A percentile compares a stretch with the other conserved stretches of the same genome.
Evolutionary conservation across 2,888 invertebrate species (phyloP).

Genomic region (Copidosoma aretas): DNA sequence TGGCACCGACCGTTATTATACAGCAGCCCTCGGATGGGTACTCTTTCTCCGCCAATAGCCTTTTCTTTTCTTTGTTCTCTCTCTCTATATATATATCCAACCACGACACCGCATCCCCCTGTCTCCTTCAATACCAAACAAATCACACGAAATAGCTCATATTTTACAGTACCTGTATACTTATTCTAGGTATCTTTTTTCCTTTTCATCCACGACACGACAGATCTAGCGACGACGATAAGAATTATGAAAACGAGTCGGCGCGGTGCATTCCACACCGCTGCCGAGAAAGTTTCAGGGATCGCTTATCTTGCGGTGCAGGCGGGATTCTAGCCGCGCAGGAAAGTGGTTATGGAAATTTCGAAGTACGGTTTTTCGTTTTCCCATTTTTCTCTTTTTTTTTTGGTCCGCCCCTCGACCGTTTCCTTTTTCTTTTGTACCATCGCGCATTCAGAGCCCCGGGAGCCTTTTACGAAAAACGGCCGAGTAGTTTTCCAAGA

Average conservation of each 20-base stretch:
- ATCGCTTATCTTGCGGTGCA: neutral
- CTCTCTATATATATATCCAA: no score
- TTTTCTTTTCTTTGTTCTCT: no score
- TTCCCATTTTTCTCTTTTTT: neutral
- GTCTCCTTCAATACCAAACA: no score
- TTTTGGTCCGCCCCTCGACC: no score
- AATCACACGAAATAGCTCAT: neutral
- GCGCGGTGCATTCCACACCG: neutral
- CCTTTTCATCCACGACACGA: neutral
- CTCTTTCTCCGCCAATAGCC: no score
- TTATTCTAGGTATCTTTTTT: neutral
- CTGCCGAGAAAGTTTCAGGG: neutral
- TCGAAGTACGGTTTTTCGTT: conserved; percentile 4
- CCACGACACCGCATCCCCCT: no score
- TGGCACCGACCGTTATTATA: no score
- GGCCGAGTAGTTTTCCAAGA: no score
- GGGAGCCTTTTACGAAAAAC: no score
- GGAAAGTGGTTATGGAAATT: conserved; percentile 16
- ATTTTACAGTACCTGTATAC: neutral
- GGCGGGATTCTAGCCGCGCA: neutral
- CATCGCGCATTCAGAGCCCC: no score
- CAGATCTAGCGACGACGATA: neutral
- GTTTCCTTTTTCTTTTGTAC: no score
- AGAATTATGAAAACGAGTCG: neutral
- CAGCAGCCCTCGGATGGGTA: no score